A percentile compares a stretch with the other conserved stretches of the same genome.
Evolutionary conservation across 2,113 vertebrate species (phyloP).

Genomic region (Astur gentilis): DNA sequence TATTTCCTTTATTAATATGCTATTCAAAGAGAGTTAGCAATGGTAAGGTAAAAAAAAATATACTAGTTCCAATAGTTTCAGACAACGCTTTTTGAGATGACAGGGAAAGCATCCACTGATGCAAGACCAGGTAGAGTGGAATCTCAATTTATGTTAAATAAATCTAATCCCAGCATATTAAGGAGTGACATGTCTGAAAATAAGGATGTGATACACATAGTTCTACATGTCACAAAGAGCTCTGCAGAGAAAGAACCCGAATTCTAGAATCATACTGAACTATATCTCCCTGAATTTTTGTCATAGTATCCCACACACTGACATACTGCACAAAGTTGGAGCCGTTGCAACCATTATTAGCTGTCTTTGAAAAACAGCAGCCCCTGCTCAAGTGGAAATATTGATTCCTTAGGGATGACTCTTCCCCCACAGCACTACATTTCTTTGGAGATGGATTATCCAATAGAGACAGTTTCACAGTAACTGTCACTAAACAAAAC

Average conservation of each 20-base stretch:
- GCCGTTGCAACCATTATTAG: background rate
- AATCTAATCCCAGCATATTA: background rate
- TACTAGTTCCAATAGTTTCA: background rate
- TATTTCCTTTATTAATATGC: background rate
- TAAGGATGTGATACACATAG: background rate
- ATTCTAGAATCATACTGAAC: background rate
- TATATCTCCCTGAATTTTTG: background rate
- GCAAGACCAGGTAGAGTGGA: background rate
- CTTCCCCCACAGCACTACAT: background rate
- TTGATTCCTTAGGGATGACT: background rate
- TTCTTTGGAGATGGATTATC: background rate
- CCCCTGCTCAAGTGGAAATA: background rate
- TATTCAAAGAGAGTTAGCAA: background rate
- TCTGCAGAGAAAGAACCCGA: background rate
- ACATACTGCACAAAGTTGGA: background rate
- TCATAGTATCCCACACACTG: background rate
- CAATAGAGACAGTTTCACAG: background rate
- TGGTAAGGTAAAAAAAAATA: background rate
- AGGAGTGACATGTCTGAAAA: background rate
- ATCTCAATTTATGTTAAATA: background rate
- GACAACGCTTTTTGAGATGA: background rate
- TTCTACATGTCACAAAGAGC: background rate
- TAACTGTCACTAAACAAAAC: slow-evolving; percentile 13
- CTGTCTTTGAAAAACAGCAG: background rate
- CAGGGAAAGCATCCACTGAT: background rate